Percentiles rank a stretch among this genome's conserved stretches.
phyloP scores from a whole-genome alignment of 2,888 invertebrate species.

The Bibio marci region DNA sequence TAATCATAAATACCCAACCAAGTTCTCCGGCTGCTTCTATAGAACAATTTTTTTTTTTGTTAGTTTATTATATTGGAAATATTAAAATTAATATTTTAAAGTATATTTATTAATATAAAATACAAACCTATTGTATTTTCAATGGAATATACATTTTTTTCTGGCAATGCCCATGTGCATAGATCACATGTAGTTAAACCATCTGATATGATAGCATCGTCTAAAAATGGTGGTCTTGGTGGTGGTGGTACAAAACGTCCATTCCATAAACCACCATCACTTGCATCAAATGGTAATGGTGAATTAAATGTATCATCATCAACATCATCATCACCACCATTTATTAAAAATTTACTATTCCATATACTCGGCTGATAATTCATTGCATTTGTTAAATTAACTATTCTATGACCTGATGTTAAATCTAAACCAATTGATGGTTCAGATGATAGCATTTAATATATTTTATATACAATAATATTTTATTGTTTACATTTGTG shows the following conservation, averaged over 20 bases:
- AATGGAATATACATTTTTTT: constrained; percentile 35
- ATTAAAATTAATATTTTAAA: not conserved
- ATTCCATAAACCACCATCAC: constrained; percentile 29
- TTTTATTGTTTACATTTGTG: too few relatives aligned
- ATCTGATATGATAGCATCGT: constrained; percentile 43
- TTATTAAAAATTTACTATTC: too few relatives aligned
- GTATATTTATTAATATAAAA: not conserved
- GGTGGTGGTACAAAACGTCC: constrained; percentile 46
- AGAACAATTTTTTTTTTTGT: too few relatives aligned
- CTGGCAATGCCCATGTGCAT: constrained; percentile 53
- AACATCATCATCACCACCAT: constrained; percentile 1
- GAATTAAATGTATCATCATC: constrained; percentile 29
- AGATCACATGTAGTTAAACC: constrained; percentile 57
- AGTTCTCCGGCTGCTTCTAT: constrained; percentile 1
- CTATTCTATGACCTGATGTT: too few relatives aligned
- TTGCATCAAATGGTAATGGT: constrained; percentile 29
- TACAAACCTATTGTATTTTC: constrained; percentile 38
- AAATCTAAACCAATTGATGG: too few relatives aligned
- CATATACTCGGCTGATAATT: too few relatives aligned
- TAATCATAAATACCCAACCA: constrained; percentile 1
- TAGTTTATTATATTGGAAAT: not conserved
- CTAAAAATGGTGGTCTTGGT: constrained; percentile 45
- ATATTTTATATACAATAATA: too few relatives aligned
- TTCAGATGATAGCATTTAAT: too few relatives aligned
- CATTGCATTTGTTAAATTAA: too few relatives aligned